Evolutionary conservation across 2,113 vertebrate species (phyloP), one percentile per base, ranked within the genome.

Genomic region (Climacteris rufus): DNA sequence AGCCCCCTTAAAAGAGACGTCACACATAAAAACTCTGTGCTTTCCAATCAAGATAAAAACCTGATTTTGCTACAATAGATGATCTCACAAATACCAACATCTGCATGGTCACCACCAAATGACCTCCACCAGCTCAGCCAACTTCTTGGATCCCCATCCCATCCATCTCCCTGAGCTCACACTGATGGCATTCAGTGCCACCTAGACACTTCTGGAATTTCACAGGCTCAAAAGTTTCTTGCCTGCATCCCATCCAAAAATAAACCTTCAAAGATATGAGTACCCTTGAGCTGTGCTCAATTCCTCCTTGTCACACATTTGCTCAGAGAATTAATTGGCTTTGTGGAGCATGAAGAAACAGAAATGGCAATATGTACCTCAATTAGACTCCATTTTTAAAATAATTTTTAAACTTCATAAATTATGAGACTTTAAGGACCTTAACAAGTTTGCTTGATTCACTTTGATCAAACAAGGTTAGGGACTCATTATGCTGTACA

Each of bases 321-420:
- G 80, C 75, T 40, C 78, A 57, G 27, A 88, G 76, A 96, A 96
- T 96, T 97, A 96, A 94, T 84, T 96, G 79, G 82, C 86, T 96
- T 94, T 77, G 75, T 91, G 82, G 65, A 96, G 88, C 96, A 96
- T 82, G 88, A 89, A 95, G 72, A 88, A 92, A 86, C 78, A 93
- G 83, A 92, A 94, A 87, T 42, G 80, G 75, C 78, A 93, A 84
- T 82, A 64, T 69, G 83, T 66, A 91, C 78, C 91, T 96, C 90
- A 94, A 83, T 94, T 93, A 93, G 70, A 57, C 80, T 87, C 91
- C 84, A 59, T 89, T 95, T 95, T 96, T 50, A 71, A 87, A 79
- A 84, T 22, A 1, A 49, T 83, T 90, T 93, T 82, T 57, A 65
- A 87, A 95, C 37, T 85, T 92, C 23, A 9, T 65, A 91, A 90